Evolutionary conservation across 2,888 invertebrate species (phyloP).

Genomic region (Aplocera efformata): DNA sequence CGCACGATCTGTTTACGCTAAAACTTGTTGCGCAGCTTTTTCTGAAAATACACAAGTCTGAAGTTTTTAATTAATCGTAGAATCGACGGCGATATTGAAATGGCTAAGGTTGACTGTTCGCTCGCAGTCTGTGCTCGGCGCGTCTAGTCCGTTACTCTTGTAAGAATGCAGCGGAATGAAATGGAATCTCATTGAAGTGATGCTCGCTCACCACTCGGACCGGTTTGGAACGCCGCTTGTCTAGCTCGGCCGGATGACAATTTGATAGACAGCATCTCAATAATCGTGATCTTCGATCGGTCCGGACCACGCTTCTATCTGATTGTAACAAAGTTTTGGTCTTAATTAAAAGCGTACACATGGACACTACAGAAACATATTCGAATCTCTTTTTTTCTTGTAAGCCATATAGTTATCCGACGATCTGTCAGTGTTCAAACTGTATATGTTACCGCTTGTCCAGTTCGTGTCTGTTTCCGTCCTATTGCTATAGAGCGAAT

Average conservation of each 20-base stretch:
- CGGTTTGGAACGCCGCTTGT: slow-evolving; percentile 64
- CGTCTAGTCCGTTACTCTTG: slow-evolving; percentile 69
- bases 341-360: slow-evolving; percentile 27
- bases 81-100: slow-evolving; percentile 22
- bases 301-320: slow-evolving; percentile 24
- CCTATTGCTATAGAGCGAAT: too few species aligned
- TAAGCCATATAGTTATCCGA: too few species aligned
- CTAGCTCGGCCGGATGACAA: slow-evolving; percentile 61
- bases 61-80: slow-evolving; percentile 31
- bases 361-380: slow-evolving; percentile 14
- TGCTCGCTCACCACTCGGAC: slow-evolving; percentile 57
- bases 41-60: slow-evolving; percentile 32
- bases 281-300: slow-evolving; percentile 46
- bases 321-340: slow-evolving; percentile 28
- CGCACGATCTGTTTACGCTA: slow-evolving; percentile 36
- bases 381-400: slow-evolving; percentile 5
- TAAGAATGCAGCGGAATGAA: slow-evolving; percentile 77
- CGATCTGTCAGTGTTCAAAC: too few species aligned
- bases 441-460: too few species aligned
- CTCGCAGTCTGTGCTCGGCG: slow-evolving; percentile 42
- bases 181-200: slow-evolving; percentile 78
- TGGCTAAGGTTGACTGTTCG: slow-evolving; percentile 33
- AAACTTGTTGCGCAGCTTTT: slow-evolving; percentile 41
- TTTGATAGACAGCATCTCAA: slow-evolving; percentile 64
- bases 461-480: too few species aligned